Evolutionary conservation across 2,888 invertebrate species (phyloP), one percentile per base, ranked within the genome.

Genomic region (Heliconius ethilla): DNA sequence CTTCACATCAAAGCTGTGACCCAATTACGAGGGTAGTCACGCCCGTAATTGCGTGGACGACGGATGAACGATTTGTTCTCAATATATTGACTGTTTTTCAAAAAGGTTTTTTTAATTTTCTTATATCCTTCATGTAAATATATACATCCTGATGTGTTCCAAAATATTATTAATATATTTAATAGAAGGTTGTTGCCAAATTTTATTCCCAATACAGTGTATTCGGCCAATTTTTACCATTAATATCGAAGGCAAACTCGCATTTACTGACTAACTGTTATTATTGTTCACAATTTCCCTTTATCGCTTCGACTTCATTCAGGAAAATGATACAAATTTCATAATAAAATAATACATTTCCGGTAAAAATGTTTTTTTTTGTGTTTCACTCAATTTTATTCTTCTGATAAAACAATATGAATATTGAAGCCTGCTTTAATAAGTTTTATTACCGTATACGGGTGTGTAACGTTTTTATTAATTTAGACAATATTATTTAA

Each of bases 1-100:
- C 75, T 72, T 78, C 55, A 80, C 78, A 76, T 69, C 73, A 78
- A 79, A 79, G 78, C 62, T 76, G 63, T 76, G 80, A 80, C 80
- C 78, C 78, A 78, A 74, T 76, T 80, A 76, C 74, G 65, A 40
- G 74, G 76, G 78, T 70, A 73, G 75, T 67, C 77, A 74, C 73
- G 77, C 73, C 73, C 78, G 80, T 80, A 78, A 80, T 80, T 80
- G 78, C 73, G 70, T 72, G 62, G 63, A 67, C 78, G 65, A 22
- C 59, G 76, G 74, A 76, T 78, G 76, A 80, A 76, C 63, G 78
- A 70, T 78, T 72, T 74, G 65, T 78, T 80, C 75, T 27, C 40
- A 27, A 45, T 65, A 74, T 45, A 27, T 25, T 27, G 15, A 74
- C 27, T 29, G 25, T 45, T 74, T 74, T 72, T 59, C 33, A 37